A percentile compares a stretch with the other conserved stretches of the same genome.
Conservation (phyloP, 2,113 vertebrate genomes). For the Cebidichthys violaceus region DNA sequence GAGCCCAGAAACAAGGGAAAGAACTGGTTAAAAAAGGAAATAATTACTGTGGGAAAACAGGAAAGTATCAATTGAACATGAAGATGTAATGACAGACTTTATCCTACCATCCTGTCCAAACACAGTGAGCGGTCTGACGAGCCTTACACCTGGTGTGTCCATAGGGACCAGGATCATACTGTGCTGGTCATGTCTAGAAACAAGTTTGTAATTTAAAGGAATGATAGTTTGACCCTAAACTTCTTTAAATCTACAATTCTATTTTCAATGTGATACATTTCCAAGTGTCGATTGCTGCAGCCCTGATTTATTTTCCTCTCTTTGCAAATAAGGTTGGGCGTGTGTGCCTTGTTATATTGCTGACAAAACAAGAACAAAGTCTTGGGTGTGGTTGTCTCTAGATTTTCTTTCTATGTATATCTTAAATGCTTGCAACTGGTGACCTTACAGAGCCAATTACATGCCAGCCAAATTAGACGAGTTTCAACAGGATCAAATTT, state of each 20-base stretch:
- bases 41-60: neutral
- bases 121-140: constrained; percentile 88
- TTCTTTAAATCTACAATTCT: neutral
- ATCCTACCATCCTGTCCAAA: constrained; percentile 91
- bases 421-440: neutral
- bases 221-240: neutral
- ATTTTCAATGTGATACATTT: neutral
- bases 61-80: neutral
- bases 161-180: constrained; percentile 93
- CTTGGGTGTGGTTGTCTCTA: constrained; percentile 34
- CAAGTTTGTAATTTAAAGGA: constrained; percentile 2
- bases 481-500: neutral
- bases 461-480: neutral
- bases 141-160: constrained; percentile 86
- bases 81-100: neutral
- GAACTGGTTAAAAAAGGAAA: neutral
- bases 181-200: constrained; percentile 87
- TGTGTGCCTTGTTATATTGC: neutral
- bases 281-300: neutral
- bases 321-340: constrained; percentile 10
- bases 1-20: constrained; percentile 16
- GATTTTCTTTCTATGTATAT: neutral
- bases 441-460: neutral
- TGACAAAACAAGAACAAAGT: constrained; percentile 1
- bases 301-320: neutral